Percentiles rank a stretch among this genome's conserved stretches.
Evolutionary conservation across 2,113 vertebrate genomes (phyloP).

Genomic region (Chrysemys picta): DNA sequence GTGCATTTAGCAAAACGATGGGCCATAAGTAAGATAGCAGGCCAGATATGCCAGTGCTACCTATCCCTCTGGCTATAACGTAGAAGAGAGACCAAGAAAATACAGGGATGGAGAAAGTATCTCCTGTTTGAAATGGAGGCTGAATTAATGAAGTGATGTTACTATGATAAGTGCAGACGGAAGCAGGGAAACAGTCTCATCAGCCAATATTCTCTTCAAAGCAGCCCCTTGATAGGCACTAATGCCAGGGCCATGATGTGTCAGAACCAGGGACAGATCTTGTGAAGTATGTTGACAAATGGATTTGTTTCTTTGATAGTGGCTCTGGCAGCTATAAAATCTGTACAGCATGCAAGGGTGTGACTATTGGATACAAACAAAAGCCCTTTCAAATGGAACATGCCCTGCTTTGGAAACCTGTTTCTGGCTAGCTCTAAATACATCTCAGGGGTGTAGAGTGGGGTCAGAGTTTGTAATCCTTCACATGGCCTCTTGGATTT

Average conservation of each 20-base stretch:
- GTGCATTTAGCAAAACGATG: neutral
- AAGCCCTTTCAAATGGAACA: neutral
- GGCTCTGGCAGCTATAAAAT: neutral
- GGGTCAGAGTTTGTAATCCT: neutral
- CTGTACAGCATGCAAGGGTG: neutral
- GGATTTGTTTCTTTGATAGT: neutral
- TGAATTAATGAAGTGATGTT: neutral
- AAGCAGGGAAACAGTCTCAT: neutral
- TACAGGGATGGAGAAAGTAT: neutral
- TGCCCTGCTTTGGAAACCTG: neutral
- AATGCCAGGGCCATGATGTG: neutral
- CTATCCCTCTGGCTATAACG: neutral
- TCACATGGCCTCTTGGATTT: neutral
- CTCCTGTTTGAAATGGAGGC: neutral
- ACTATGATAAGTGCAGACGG: neutral
- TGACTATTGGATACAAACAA: neutral
- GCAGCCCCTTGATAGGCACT: neutral
- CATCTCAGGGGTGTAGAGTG: neutral
- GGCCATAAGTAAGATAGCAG: neutral
- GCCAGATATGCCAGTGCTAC: neutral
- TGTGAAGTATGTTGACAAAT: neutral
- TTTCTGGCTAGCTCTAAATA: neutral
- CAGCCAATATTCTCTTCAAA: neutral
- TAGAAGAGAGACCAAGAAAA: neutral
- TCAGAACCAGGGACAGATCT: neutral